A percentile compares a stretch with the other conserved stretches of the same genome.
Evolutionary conservation across 2,888 invertebrate species (phyloP).

Genomic region (Xanthia icteritia): DNA sequence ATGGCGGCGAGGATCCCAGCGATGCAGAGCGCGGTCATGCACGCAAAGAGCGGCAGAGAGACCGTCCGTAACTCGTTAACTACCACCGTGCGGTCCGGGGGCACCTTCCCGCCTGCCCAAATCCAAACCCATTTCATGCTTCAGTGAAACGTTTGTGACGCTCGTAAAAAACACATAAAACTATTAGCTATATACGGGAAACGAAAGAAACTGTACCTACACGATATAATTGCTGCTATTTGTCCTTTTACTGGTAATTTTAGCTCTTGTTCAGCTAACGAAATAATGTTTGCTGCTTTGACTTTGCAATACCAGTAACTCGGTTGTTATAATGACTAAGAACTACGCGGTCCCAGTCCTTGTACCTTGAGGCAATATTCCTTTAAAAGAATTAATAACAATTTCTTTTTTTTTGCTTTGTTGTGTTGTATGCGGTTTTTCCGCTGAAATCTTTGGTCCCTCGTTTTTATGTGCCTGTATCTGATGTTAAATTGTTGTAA

Average conservation of each 20-base stretch:
- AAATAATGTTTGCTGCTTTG: conserved; percentile 50
- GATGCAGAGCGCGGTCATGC: conserved; percentile 97
- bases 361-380: conserved; percentile 46
- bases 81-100: conserved; percentile 98
- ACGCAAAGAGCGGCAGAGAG: conserved; percentile 96
- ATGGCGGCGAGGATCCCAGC: conserved; percentile 96
- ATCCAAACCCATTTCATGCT: conserved; percentile 59
- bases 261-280: conserved; percentile 32
- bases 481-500: conserved; percentile 60
- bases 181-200: conserved; percentile 51
- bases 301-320: conserved; percentile 57
- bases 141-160: conserved; percentile 54
- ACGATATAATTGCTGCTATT: conserved; percentile 33
- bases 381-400: conserved; percentile 60
- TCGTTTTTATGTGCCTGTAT: conserved; percentile 55
- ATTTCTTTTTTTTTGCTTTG: conserved; percentile 47
- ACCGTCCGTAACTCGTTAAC: conserved; percentile 96
- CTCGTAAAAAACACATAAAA: conserved; percentile 61
- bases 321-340: conserved; percentile 47
- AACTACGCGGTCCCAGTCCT: conserved; percentile 25
- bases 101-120: conserved; percentile 94
- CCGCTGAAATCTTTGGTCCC: conserved; percentile 33
- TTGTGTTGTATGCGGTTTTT: conserved; percentile 38
- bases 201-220: conserved; percentile 28
- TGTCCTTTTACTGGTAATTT: conserved; percentile 30